These are phyloP conservation scores for Sinella curviseta DNA, from an alignment of 1,140 invertebrate species.

Conservation along the genomic window DNA sequence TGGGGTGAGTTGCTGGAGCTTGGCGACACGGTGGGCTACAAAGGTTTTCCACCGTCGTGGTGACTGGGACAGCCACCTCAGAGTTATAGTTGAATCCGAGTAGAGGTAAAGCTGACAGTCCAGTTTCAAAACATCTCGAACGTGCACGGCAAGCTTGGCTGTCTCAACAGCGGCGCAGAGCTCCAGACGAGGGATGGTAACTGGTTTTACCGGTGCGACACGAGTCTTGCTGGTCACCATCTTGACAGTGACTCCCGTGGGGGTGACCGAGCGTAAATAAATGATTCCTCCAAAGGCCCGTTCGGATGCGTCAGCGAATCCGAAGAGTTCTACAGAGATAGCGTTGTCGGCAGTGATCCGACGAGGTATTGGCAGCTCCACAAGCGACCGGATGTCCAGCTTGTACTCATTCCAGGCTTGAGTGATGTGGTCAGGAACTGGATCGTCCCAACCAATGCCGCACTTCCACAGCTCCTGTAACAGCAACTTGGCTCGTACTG, in stretches of 20 bases:
- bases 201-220: neutral
- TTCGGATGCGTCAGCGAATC: too few relatives aligned
- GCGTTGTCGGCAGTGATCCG: too few relatives aligned
- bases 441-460: conserved; percentile 42
- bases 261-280: conserved; percentile 50
- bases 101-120: too few relatives aligned
- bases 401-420: conserved; percentile 30
- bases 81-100: neutral
- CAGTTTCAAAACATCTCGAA: too few relatives aligned
- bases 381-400: neutral
- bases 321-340: too few relatives aligned
- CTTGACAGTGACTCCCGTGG: conserved; percentile 18
- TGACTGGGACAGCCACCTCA: neutral
- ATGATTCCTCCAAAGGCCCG: too few relatives aligned
- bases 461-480: conserved; percentile 38
- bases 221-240: neutral
- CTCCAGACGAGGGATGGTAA: neutral
- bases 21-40: neutral
- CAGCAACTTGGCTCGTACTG: conserved; percentile 39
- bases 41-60: neutral
- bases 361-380: neutral
- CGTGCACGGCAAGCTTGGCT: neutral
- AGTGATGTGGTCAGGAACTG: conserved; percentile 17
- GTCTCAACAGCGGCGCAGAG: neutral
- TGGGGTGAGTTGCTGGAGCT: neutral